phyloP scores from a whole-genome alignment of 2,888 invertebrate genomes.

The Leptopilina syphax region DNA sequence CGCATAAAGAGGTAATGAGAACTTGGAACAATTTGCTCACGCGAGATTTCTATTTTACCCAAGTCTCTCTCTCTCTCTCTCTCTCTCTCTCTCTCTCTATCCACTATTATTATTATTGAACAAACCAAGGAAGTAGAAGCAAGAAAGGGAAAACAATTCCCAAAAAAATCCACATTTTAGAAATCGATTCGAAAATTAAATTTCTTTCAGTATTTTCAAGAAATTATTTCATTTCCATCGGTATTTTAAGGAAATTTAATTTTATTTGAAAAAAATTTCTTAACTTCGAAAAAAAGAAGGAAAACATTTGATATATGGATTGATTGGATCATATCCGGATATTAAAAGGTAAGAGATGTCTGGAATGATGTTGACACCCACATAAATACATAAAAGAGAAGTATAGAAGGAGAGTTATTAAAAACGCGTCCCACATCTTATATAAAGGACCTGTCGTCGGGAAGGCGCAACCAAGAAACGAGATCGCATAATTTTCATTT shows the following conservation, averaged over 20 bases:
- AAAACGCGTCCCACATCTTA: conserved; percentile 64
- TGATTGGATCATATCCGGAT: not conserved
- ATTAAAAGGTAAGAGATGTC: conserved; percentile 46
- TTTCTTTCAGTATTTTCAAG: too few species aligned
- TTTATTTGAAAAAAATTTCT: too few species aligned
- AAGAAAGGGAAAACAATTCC: conserved; percentile 40
- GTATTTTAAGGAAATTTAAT: too few species aligned
- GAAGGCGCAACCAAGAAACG: conserved; percentile 46
- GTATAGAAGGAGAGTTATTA: conserved; percentile 54
- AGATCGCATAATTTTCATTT: conserved; percentile 35
- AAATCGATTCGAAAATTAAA: too few species aligned
- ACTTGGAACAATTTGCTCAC: conserved; percentile 61
- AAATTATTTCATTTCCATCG: too few species aligned
- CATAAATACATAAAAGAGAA: conserved; percentile 49
- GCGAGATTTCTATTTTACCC: conserved; percentile 52
- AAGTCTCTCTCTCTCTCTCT: not conserved
- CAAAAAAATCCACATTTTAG: too few species aligned
- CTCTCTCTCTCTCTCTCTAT: not conserved
- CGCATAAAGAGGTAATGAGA: conserved; percentile 61
- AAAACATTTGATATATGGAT: not conserved
- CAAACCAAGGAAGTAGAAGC: conserved; percentile 48
- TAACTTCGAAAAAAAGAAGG: too few species aligned
- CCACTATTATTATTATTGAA: not conserved
- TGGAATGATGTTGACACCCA: conserved; percentile 61
- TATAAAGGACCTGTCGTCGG: conserved; percentile 63